Conservation (phyloP, 2,888 invertebrate species). For the Actias luna region DNA sequence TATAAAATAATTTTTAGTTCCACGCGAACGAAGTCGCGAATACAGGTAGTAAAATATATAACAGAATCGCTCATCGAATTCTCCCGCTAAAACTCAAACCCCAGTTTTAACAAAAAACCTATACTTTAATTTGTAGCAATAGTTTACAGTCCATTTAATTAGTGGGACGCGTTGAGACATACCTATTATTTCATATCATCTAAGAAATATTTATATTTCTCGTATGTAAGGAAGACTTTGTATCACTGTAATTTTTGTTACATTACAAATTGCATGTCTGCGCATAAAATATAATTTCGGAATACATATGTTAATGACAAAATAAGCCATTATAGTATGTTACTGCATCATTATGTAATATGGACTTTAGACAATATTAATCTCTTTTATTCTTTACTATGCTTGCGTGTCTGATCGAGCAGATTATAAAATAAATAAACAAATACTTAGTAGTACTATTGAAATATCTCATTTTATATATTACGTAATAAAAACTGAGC, state of each 20-base stretch:
- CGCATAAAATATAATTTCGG: background rate
- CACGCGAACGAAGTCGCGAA: too few relatives aligned
- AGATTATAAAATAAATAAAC: too few relatives aligned
- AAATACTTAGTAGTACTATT: too few relatives aligned
- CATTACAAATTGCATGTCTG: background rate
- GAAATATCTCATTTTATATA: too few relatives aligned
- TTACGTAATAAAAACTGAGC: too few relatives aligned
- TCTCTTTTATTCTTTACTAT: too few relatives aligned
- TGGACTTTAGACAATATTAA: too few relatives aligned
- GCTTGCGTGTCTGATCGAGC: too few relatives aligned
- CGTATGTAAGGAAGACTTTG: background rate
- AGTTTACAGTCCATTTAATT: slow-evolving; percentile 23
- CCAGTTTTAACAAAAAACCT: background rate
- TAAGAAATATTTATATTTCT: slow-evolving; percentile 25
- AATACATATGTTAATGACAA: background rate
- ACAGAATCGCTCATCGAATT: background rate
- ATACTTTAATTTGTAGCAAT: slow-evolving; percentile 12
- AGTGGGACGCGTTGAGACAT: slow-evolving; percentile 16
- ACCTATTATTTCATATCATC: slow-evolving; percentile 19
- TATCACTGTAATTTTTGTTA: background rate
- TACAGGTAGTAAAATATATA: background rate
- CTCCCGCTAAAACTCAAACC: background rate
- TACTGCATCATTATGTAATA: too few relatives aligned
- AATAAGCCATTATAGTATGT: background rate
- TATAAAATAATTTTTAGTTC: too few relatives aligned